These are phyloP conservation scores for Carassius gibelio DNA, from an alignment of 2,113 vertebrate species.

Conservation along the genomic window DNA sequence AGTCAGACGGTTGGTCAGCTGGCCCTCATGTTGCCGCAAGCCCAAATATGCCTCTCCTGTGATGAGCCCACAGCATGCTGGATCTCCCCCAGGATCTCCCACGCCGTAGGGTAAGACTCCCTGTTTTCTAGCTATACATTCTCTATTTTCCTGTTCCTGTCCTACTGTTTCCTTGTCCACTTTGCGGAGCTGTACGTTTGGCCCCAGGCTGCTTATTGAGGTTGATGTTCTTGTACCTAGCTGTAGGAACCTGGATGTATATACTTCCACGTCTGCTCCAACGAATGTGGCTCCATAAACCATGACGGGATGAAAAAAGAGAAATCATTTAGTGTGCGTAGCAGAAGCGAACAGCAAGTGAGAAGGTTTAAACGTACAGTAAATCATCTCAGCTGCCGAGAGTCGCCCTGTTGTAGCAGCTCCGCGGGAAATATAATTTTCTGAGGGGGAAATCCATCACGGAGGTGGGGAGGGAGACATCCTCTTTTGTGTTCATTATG, in stretches of 20 bases:
- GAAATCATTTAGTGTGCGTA: neutral
- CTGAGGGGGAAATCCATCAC: constrained; percentile 43
- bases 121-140: neutral
- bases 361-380: constrained; percentile 13
- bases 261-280: neutral
- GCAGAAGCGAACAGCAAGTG: constrained; percentile 9
- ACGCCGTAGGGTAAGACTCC: constrained; percentile 81
- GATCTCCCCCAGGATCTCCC: constrained; percentile 79
- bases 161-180: neutral
- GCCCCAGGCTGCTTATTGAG: constrained; percentile 9
- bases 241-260: neutral
- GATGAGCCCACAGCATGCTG: constrained; percentile 80
- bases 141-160: neutral
- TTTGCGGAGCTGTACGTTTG: neutral
- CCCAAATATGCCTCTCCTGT: constrained; percentile 64
- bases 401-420: constrained; percentile 21
- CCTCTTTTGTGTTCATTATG: constrained; percentile 44
- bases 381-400: constrained; percentile 11
- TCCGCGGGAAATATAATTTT: constrained; percentile 31
- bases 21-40: constrained; percentile 59
- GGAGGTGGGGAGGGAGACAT: constrained; percentile 23
- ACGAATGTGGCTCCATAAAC: constrained; percentile 14
- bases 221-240: neutral
- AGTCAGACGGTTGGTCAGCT: constrained; percentile 12
- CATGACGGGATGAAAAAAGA: neutral